phyloP scores from a whole-genome alignment of 2,797 vertebrate species.

The Lepilemur ruficaudatus region DNA sequence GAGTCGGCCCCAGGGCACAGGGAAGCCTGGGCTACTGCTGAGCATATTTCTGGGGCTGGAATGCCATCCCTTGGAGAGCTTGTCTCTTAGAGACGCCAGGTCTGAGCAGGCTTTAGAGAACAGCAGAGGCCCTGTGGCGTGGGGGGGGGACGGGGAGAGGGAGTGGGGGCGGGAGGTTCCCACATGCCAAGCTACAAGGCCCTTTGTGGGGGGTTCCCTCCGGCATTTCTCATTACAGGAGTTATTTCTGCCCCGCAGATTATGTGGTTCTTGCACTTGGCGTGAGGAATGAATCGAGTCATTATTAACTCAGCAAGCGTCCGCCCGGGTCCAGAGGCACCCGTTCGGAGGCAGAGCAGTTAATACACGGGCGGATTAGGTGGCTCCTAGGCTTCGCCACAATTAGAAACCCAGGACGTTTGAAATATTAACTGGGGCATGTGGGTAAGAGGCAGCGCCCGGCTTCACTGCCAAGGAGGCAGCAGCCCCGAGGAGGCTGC shows the following conservation, averaged over 20 bases:
- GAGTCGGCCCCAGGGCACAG: background rate
- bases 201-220: constrained; percentile 63
- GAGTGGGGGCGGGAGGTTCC: background rate
- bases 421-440: constrained; percentile 76
- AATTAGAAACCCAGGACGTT: constrained; percentile 77
- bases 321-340: constrained; percentile 56
- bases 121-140: background rate
- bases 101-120: constrained; percentile 42
- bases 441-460: constrained; percentile 50
- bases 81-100: background rate
- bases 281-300: constrained; percentile 71
- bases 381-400: constrained; percentile 75
- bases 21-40: constrained; percentile 37
- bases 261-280: constrained; percentile 43
- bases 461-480: constrained; percentile 2
- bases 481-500: background rate
- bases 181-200: background rate
- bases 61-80: constrained; percentile 13
- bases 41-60: constrained; percentile 43
- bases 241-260: constrained; percentile 41
- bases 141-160: rapidly evolving
- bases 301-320: constrained; percentile 79
- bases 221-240: constrained; percentile 55
- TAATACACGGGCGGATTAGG: constrained; percentile 81
- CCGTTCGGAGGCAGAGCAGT: constrained; percentile 72